Evolutionary conservation across 2,113 vertebrate species (phyloP), one percentile per base, ranked within the genome.

Genomic region (Acrocephalus arundinaceus): DNA sequence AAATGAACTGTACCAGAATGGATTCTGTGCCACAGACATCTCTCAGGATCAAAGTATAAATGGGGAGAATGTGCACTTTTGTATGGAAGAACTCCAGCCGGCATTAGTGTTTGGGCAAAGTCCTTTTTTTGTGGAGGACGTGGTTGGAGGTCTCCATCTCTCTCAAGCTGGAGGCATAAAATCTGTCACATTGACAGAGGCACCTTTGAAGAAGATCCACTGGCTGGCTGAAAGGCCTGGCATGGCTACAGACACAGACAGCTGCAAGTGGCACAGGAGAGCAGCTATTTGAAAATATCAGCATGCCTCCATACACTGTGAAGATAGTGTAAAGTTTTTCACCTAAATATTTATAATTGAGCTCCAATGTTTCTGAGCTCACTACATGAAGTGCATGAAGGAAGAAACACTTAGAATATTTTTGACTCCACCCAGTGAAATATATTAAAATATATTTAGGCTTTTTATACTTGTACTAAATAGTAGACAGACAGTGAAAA

Each of bases 291-390:
- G 41, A 54, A 77, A 85, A 74, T 28, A 77, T 4, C 12, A 73
- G 10, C 19, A 14, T 19, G 7, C 11, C 19, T 70, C 1, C 0
- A 48, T 46, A 27, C 3, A 4, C 25, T 28, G 9, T 68, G 51
- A 78, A 81, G 87, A 20, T 45, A 28, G 5, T 13, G 9, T 35
- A 39, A 33, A 66, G 11, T 25, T 71, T 46, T 89, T 45, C 37
- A 41, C 22, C 43, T 51, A 9, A 24, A 37, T 49, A 35, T 63
- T 83, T 15, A 4, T 27, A 55, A 35, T 2, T 41, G 22, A 67
- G n/a, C 85, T 77, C 18, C 39, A 46, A 6, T 54, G 25, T 82
- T 87, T 81, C 25, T 28, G 49, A 58, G 41, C 16, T 78, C 7
- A 4, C 25, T 85, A 35, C 35, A 43, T 61, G 10, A 77, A 68